Conservation (phyloP, 2,888 invertebrate species). For the Girardia tigrina region DNA sequence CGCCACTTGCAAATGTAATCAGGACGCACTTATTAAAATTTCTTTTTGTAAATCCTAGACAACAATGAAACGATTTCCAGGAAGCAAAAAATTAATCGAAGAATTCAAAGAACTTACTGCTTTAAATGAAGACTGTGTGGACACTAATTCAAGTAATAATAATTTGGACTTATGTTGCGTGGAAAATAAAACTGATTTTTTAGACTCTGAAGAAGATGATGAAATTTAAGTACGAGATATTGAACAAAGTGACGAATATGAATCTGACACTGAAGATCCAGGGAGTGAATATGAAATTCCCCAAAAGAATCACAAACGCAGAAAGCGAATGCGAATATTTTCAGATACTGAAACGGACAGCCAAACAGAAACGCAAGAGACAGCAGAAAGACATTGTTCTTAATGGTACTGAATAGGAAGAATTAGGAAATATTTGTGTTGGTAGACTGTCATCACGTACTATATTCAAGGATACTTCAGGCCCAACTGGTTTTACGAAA, state of each 20-base stretch:
- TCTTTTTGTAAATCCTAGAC: background rate
- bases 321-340: slow-evolving; percentile 11
- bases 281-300: slow-evolving; percentile 11
- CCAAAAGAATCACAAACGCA: background rate
- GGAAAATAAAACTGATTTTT: background rate
- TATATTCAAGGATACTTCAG: background rate
- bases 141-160: slow-evolving; percentile 18
- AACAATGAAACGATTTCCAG: background rate
- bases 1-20: too few relatives aligned
- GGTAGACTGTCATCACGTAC: background rate
- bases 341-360: background rate
- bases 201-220: background rate
- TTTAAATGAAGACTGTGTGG: background rate
- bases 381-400: background rate
- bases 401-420: background rate
- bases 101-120: background rate
- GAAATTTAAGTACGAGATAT: slow-evolving; percentile 11
- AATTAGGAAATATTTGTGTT: background rate
- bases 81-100: background rate
- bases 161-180: background rate
- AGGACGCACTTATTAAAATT: too few relatives aligned
- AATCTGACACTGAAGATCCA: background rate
- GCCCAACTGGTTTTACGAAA: background rate
- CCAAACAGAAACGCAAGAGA: background rate
- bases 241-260: background rate